These are phyloP conservation scores for Epiperipatus broadwayi DNA, from an alignment of 2,888 invertebrate genomes.

Conservation along the genomic window DNA sequence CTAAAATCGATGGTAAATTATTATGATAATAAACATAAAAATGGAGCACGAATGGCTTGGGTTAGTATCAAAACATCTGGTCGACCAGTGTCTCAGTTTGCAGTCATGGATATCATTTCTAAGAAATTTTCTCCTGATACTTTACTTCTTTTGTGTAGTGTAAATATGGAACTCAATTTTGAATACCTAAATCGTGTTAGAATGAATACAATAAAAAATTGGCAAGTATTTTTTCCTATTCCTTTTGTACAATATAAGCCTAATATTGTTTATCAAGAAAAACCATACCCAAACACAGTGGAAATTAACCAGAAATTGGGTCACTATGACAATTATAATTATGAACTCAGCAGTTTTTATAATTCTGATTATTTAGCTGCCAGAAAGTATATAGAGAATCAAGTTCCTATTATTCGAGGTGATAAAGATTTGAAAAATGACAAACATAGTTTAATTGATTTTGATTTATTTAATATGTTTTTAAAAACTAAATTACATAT, in stretches of 20 bases:
- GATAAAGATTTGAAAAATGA: conserved; percentile 40
- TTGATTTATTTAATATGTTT: conserved; percentile 46
- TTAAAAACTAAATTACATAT: conserved; percentile 45
- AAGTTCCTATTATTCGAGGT: conserved; percentile 40
- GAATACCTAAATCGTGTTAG: conserved; percentile 82
- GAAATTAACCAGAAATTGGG: conserved; percentile 55
- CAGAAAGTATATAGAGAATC: conserved; percentile 38
- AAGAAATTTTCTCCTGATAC: conserved; percentile 51
- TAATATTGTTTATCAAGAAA: conserved; percentile 24
- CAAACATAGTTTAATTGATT: conserved; percentile 14
- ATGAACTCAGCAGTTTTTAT: conserved; percentile 57
- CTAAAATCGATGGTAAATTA: conserved; percentile 44
- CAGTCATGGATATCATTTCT: conserved; percentile 45
- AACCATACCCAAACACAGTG: conserved; percentile 21
- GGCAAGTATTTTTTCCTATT: conserved; percentile 77
- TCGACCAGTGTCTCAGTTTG: conserved; percentile 31
- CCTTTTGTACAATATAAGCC: conserved; percentile 75
- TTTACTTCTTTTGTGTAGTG: conserved; percentile 45
- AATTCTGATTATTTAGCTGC: conserved; percentile 55
- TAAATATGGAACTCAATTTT: conserved; percentile 46
- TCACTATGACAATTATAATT: conserved; percentile 54
- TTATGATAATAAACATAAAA: conserved; percentile 43
- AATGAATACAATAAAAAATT: conserved; percentile 76
- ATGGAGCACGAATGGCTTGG: conserved; percentile 39
- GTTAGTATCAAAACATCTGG: conserved; percentile 28